A percentile compares a stretch with the other conserved stretches of the same genome.
These are phyloP conservation scores for Microplitis manilae DNA, from an alignment of 2,888 invertebrate genomes.

Conservation along the genomic window DNA sequence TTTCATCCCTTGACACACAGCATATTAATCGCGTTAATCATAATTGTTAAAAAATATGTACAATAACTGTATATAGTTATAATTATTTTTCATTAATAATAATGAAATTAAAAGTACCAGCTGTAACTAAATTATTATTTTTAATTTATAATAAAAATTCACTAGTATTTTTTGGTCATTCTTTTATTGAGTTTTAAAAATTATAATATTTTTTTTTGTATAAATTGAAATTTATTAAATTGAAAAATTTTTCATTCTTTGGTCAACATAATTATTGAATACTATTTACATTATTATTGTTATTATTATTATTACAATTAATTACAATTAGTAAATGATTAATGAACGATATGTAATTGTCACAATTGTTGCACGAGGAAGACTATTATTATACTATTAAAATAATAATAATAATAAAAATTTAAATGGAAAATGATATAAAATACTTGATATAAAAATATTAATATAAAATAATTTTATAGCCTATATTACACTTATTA, in stretches of 20 bases:
- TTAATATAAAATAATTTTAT: slow-evolving; percentile 12
- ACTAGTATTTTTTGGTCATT: not conserved
- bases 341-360: slow-evolving; percentile 30
- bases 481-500: slow-evolving; percentile 8
- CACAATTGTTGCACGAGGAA: slow-evolving; percentile 28
- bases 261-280: slow-evolving; percentile 36
- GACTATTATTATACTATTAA: slow-evolving; percentile 17
- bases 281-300: slow-evolving; percentile 37
- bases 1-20: too few species aligned
- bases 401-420: slow-evolving; percentile 12
- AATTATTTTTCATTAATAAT: too few species aligned
- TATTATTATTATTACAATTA: slow-evolving; percentile 8
- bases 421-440: slow-evolving; percentile 25
- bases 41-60: too few species aligned
- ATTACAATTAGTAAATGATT: slow-evolving; percentile 30
- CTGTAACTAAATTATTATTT: too few species aligned
- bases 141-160: not conserved
- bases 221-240: slow-evolving; percentile 18
- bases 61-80: too few species aligned
- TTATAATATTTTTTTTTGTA: slow-evolving; percentile 21
- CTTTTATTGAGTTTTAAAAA: not conserved
- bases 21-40: too few species aligned
- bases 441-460: slow-evolving; percentile 35
- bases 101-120: too few species aligned
- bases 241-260: slow-evolving; percentile 38